A percentile compares a stretch with the other conserved stretches of the same genome.
Conservation (phyloP, 2,888 invertebrate species). For the Disparrhopalites patrizii region DNA sequence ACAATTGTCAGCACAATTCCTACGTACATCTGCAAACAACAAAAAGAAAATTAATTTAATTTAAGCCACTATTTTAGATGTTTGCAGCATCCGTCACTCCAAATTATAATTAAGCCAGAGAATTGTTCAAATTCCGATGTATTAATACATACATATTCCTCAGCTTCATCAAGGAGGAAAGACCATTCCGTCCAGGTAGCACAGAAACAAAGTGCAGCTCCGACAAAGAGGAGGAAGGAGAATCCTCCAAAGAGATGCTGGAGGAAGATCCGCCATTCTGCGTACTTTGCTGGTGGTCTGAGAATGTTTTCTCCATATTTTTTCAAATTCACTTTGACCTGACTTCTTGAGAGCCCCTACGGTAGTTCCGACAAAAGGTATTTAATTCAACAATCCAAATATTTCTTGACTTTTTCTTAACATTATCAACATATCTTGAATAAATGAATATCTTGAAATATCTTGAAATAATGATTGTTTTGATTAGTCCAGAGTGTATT, state of each 20-base stretch:
- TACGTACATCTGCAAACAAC: constrained; percentile 54
- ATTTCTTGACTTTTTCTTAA: too few species aligned
- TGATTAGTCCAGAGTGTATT: too few species aligned
- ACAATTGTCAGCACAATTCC: constrained; percentile 63
- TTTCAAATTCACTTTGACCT: constrained; percentile 51
- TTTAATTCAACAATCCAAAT: too few species aligned
- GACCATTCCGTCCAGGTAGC: constrained; percentile 52
- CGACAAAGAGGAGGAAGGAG: constrained; percentile 56
- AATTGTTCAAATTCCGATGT: not conserved
- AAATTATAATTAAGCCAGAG: not conserved
- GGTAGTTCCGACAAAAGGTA: too few species aligned
- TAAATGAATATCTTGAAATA: too few species aligned
- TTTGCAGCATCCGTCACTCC: too few species aligned
- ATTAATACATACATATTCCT: constrained; percentile 51
- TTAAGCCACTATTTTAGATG: too few species aligned
- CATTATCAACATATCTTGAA: too few species aligned
- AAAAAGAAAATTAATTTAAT: not conserved
- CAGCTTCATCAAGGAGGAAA: constrained; percentile 51
- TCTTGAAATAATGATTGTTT: too few species aligned
- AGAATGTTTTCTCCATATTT: constrained; percentile 54
- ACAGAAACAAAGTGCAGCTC: constrained; percentile 55
- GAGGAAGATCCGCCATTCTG: constrained; percentile 58
- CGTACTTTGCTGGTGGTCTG: constrained; percentile 55
- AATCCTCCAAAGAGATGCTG: constrained; percentile 58
- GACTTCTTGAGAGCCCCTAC: constrained; percentile 52